phyloP scores from a whole-genome alignment of 2,888 invertebrate species.

The Leptinotarsa tumamoca region DNA sequence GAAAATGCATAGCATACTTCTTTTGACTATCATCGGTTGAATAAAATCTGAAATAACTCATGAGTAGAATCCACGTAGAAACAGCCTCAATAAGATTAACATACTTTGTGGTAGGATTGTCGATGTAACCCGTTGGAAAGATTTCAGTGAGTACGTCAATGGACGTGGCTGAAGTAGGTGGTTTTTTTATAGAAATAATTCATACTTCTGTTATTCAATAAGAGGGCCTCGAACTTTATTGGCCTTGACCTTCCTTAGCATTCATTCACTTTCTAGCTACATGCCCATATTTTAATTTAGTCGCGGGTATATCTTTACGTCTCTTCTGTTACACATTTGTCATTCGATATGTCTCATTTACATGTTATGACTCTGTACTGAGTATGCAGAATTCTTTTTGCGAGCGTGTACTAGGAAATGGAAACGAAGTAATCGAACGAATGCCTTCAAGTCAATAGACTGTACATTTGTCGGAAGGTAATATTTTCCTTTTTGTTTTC shows the following conservation, averaged over 20 bases:
- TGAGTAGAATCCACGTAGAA: too few relatives aligned
- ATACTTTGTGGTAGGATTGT: background rate
- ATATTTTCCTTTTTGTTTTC: too few relatives aligned
- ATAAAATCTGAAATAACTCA: too few relatives aligned
- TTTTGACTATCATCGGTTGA: too few relatives aligned
- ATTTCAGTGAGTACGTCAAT: background rate
- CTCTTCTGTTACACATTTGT: constrained; percentile 17
- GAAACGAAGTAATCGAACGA: background rate
- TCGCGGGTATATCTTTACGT: constrained; percentile 18
- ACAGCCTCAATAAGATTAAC: too few relatives aligned
- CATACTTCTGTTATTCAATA: constrained; percentile 39
- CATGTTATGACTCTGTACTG: background rate
- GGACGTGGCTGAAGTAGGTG: constrained; percentile 3
- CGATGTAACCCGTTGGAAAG: background rate
- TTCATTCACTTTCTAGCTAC: constrained; percentile 41
- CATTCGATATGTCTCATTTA: background rate
- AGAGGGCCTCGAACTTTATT: constrained; percentile 46
- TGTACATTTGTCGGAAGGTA: background rate
- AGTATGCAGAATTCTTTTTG: too few relatives aligned
- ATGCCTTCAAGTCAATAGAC: background rate
- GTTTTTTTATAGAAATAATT: constrained; percentile 26
- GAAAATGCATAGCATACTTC: too few relatives aligned
- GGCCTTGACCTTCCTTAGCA: constrained; percentile 43
- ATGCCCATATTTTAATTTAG: constrained; percentile 14
- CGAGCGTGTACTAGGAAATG: too few relatives aligned